These are phyloP conservation scores for Drosophila varians DNA, from an alignment of 1,140 invertebrate genomes.

Conservation along the genomic window DNA sequence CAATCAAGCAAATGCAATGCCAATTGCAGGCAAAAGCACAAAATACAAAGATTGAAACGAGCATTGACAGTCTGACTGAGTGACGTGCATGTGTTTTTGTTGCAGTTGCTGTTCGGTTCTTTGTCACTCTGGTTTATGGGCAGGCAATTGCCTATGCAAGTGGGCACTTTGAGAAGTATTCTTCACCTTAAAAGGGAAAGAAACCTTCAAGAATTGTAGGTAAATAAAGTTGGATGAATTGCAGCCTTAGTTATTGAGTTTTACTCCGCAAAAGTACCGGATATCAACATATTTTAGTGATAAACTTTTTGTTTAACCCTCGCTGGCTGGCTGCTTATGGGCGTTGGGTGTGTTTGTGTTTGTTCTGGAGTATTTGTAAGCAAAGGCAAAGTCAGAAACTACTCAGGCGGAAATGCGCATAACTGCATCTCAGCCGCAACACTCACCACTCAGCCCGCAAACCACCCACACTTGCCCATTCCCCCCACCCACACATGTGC, in stretches of 20 bases:
- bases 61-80: slow-evolving; percentile 72
- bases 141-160: slow-evolving; percentile 48
- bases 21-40: slow-evolving; percentile 70
- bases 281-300: background rate
- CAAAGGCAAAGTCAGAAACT: slow-evolving; percentile 67
- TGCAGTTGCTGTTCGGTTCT: slow-evolving; percentile 8
- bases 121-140: slow-evolving; percentile 39
- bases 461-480: slow-evolving; percentile 5
- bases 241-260: no score
- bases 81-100: slow-evolving; percentile 56
- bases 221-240: background rate
- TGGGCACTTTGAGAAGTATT: slow-evolving; percentile 18
- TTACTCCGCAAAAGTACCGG: background rate
- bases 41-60: slow-evolving; percentile 73
- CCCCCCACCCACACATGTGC: slow-evolving; percentile 16
- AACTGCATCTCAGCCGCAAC: slow-evolving; percentile 67
- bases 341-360: slow-evolving; percentile 12
- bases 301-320: slow-evolving; percentile 30
- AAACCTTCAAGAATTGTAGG: background rate
- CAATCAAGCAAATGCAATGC: slow-evolving; percentile 77
- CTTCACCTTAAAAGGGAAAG: background rate
- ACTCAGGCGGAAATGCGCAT: slow-evolving; percentile 73
- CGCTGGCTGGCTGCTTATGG: slow-evolving; percentile 9
- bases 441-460: slow-evolving; percentile 14
- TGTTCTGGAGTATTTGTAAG: slow-evolving; percentile 59